Evolutionary conservation across 2,113 vertebrate genomes (phyloP), one percentile per base, ranked within the genome.

Genomic region (Anser brachyrhynchus): DNA sequence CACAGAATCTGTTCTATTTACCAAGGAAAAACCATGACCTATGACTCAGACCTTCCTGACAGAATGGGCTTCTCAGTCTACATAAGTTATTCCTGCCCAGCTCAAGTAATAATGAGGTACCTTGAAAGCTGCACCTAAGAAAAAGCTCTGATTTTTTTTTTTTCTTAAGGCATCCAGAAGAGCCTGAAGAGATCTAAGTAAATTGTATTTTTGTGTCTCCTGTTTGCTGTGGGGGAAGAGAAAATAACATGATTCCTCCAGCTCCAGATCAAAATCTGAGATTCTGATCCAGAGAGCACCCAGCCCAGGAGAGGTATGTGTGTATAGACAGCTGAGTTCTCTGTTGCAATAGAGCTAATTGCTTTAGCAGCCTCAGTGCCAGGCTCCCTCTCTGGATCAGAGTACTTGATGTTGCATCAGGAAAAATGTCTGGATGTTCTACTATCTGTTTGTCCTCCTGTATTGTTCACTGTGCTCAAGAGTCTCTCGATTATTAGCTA

Each of bases 251-350:
- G 90, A 87, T 95, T 96, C 84, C 77, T 96, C 84, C 96, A 95
- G 87, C 91, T 95, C 87, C 96, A 97, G 93, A 71, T 93, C 95
- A 95, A 95, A 96, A 92, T 76, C 87, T 96, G 89, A 96, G 77
- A 95, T 95, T 97, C 93, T 96, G 90, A 97, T 96, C 93, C 96
- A 96, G 93, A 96, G 93, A 94, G 93, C 90, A 93, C 86, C 92
- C 77, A 94, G 95, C 91, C 87, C 93, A 92, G 87, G 84, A 94
- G 93, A 97, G 95, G 91, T 95, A 94, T 89, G 91, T 96, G 95
- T 59, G 77, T 75, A 41, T 4, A 89, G 91, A 84, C 81, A 87
- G 84, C 77, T 1, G n/a, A 94, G 89, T 94, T 84, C 71, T 95
- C 77, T 90, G 89, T 83, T 92, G 73, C 75, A 49, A 9, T 80